Percentiles rank a stretch among this genome's conserved stretches.
Evolutionary conservation across 2,113 vertebrate genomes (phyloP).

Genomic region (Ictidomys tridecemlineatus): DNA sequence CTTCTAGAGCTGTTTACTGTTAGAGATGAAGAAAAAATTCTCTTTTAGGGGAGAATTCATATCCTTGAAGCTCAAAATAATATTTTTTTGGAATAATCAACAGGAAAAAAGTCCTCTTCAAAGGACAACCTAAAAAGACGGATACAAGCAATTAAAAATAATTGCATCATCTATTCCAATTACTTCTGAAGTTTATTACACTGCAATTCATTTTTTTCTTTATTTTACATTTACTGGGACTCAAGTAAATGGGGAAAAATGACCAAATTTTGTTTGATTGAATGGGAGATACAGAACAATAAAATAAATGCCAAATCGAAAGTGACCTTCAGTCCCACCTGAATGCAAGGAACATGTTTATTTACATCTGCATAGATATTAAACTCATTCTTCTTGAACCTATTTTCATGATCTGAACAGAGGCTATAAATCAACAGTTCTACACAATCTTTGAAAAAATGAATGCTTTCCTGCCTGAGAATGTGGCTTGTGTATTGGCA

Average conservation of each 20-base stretch:
- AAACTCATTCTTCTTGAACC: conserved; percentile 46
- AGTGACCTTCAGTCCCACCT: neutral
- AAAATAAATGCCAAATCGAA: neutral
- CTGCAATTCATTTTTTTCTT: conserved; percentile 3
- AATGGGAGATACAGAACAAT: neutral
- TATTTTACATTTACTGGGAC: neutral
- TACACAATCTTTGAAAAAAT: neutral
- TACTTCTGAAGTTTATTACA: conserved; percentile 34
- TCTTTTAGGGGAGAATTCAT: conserved; percentile 27
- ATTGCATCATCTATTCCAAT: conserved; percentile 13
- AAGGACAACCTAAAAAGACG: conserved; percentile 30
- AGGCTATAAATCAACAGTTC: conserved; percentile 42
- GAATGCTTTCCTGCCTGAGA: conserved; percentile 2
- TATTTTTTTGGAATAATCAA: neutral
- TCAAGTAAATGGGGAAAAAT: neutral
- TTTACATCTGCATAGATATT: conserved; percentile 39
- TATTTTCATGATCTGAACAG: conserved; percentile 9
- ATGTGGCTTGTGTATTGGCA: neutral
- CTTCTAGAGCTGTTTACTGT: neutral
- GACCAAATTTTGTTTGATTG: neutral
- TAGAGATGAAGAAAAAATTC: conserved; percentile 35
- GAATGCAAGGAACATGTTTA: neutral
- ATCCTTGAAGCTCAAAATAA: neutral
- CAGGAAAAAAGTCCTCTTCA: neutral
- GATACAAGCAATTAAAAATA: conserved; percentile 61